phyloP scores from a whole-genome alignment of 2,797 vertebrate species.

The Cryptoprocta ferox region DNA sequence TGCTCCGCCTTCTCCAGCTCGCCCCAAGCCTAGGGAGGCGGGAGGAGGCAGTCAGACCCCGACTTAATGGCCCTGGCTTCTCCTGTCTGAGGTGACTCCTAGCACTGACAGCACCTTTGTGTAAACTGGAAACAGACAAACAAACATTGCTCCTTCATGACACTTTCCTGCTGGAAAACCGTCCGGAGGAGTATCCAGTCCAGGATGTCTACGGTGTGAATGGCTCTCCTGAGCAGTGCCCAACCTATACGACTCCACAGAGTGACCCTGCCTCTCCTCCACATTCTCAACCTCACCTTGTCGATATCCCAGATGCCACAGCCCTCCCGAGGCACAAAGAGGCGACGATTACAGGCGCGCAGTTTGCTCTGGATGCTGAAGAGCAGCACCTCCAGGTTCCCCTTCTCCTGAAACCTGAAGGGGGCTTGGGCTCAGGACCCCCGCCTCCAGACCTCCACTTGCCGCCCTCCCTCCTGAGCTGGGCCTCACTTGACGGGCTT shows the following conservation, averaged over 20 bases:
- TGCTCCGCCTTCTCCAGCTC: constrained; percentile 95
- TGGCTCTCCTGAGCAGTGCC: neutral
- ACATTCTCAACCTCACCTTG: constrained; percentile 87
- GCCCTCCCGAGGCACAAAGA: constrained; percentile 94
- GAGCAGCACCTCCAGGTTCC: constrained; percentile 96
- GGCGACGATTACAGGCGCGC: constrained; percentile 95
- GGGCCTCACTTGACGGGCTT: constrained; percentile 94
- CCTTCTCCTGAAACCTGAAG: constrained; percentile 96
- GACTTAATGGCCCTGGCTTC: neutral
- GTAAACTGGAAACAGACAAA: neutral
- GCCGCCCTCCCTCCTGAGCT: neutral
- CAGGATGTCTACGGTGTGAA: neutral
- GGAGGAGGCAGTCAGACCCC: neutral
- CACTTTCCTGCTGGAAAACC: neutral
- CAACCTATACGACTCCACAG: neutral
- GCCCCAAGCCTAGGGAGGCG: constrained; percentile 91
- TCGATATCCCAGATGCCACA: constrained; percentile 96
- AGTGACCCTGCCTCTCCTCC: neutral
- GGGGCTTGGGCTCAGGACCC: neutral
- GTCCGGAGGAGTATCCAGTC: neutral
- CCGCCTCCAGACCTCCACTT: neutral
- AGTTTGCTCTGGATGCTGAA: constrained; percentile 99
- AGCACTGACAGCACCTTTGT: neutral
- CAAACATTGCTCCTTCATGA: neutral
- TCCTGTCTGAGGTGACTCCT: neutral